Evolutionary conservation across 1,140 invertebrate species (phyloP), one percentile per base, ranked within the genome.

Genomic region (Dendrolimus kikuchii): DNA sequence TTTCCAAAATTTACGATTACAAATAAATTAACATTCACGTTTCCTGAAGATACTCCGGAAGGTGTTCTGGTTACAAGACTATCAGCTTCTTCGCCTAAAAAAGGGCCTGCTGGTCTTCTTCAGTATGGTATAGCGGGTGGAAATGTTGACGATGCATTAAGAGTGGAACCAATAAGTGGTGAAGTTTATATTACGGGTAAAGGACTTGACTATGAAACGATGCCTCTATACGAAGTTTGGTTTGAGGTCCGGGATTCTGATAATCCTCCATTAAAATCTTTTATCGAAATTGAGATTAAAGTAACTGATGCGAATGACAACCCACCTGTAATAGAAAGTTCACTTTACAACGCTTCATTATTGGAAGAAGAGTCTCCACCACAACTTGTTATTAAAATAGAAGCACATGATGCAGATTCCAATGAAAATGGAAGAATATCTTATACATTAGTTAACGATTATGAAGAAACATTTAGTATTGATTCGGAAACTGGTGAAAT

Each of bases 271-370:
- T 77, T 97, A 9, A 89, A 93, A 53, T 95, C 92, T 49, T 93
- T 94, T 7, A 88, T 92, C 55, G 90, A 93, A 66, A 76, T 98
- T 5, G 88, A 92, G 44, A 92, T 98, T 23, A 95, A 95, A 74
- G 94, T 99, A 0, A 94, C 94, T 0, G 97, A 98, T 78, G 91
- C 92, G 5, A 99, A 99, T 81, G 96, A 99, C 71, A 98, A 98
- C 86, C 79, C 92, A 0, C 97, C 97, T 2, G 83, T 94, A 0
- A 96, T 98, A 77, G 92, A 94, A 64, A 90, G 90, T 40, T 75
- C 89, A 0, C 86, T 97, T 6, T 99, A 98, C 75, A 95, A 96
- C 66, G 92, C 95, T 4, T 92, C 92, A 2, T 91, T 98, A 5
- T 66, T 92, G 10, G 98, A 99, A 88, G 95, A 98, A 83, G 92